Evolutionary conservation across 2,797 vertebrate genomes (phyloP), one percentile per base, ranked within the genome.

Genomic region (Thaleichthys pacificus): DNA sequence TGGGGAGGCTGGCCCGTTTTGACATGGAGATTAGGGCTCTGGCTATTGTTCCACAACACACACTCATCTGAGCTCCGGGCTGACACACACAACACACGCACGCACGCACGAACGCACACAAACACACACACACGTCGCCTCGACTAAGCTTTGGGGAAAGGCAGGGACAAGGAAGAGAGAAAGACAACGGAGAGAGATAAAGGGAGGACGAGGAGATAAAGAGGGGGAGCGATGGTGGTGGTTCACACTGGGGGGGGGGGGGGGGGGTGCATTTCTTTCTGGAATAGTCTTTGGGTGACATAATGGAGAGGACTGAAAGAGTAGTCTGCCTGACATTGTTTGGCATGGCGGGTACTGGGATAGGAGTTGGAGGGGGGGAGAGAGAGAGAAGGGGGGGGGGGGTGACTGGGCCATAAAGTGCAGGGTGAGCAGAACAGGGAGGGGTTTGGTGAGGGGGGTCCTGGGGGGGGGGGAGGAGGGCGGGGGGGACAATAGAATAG

Each of bases 21-120:
- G 97, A 98, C 97, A 98, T 98, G 96, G 97, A 99, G 96, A 98
- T 98, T 97, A 99, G 95, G 95, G 93, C 93, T 91, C 91, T 93
- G 92, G 95, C 92, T 94, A 97, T 97, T 98, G 96, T 98, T 95
- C 93, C 89, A 93, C 95, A 93, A 95, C 95, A 95, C 96, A 96
- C 93, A 95, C 92, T 95, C 94, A 94, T 93, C 92, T 91, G 93
- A 94, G 30, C 30, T 93, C 92, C 93, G 93, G 94, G 94, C 92
- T 93, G 80, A 89, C 83, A 80, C 73, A 80, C 49, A 42, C 70
- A 72, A 38, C 58, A 71, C 69, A 22, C 11, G 47, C 42, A 51
- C 60, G 11, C 30, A 32, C 5, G 30, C 30, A 32, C 5, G 4
- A 32, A 32, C n/a, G 30, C 30, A 32, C 30, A 11, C n/a, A 66